Percentiles rank a stretch among this genome's conserved stretches.
phyloP scores from a whole-genome alignment of 2,888 invertebrate species.

The Drosophila phalerata region DNA sequence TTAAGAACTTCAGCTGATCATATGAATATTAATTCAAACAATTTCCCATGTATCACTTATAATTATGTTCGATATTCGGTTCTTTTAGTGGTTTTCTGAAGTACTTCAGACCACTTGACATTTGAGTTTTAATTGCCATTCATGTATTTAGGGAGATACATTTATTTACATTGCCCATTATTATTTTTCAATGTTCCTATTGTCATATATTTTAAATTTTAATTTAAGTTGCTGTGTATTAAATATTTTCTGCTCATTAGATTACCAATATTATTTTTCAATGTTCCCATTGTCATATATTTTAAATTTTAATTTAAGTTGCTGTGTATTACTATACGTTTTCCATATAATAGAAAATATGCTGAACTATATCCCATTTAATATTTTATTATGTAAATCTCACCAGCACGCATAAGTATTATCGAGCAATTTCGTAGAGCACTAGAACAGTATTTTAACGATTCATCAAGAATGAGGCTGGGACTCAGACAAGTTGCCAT shows the following conservation, averaged over 20 bases:
- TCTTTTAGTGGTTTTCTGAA: not conserved
- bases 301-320: no score
- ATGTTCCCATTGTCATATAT: no score
- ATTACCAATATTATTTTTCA: no score
- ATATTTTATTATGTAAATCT: not conserved
- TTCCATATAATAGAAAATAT: no score
- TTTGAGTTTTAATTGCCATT: not conserved
- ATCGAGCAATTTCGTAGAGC: not conserved
- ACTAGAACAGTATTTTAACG: conserved; percentile 23
- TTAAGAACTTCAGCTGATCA: not conserved
- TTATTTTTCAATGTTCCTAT: not conserved
- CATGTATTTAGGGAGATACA: not conserved
- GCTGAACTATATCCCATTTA: not conserved
- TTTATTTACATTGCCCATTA: not conserved
- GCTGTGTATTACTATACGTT: no score
- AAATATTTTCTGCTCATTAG: no score
- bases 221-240: no score
- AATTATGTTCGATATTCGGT: not conserved
- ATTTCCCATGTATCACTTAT: conserved; percentile 7
- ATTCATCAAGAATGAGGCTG: conserved; percentile 42
- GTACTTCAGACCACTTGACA: not conserved
- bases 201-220: not conserved
- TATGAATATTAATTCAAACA: not conserved
- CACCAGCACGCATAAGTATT: conserved; percentile 8
- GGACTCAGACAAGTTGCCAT: conserved; percentile 53